phyloP scores from a whole-genome alignment of 2,113 vertebrate species.

The Eolophus roseicapilla region DNA sequence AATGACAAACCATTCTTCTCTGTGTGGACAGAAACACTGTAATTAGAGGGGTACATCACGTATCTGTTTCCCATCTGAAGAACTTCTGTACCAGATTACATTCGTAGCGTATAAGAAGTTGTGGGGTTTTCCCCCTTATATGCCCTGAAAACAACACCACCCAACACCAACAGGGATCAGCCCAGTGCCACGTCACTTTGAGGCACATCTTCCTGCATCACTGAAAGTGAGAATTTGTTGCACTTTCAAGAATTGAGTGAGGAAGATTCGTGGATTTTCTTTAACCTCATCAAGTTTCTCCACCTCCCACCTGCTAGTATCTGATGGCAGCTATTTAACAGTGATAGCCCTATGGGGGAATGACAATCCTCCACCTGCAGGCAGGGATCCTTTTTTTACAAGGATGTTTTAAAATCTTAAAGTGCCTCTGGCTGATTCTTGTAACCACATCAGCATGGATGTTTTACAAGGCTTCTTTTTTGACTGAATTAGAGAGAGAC shows the following conservation, averaged over 20 bases:
- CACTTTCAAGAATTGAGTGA: not conserved
- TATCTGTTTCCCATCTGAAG: not conserved
- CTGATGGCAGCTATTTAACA: not conserved
- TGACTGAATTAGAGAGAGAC: not conserved
- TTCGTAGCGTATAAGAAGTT: not conserved
- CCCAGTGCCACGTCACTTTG: not conserved
- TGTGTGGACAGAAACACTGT: constrained; percentile 65
- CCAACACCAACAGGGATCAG: not conserved
- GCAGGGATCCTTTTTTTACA: not conserved
- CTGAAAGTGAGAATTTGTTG: not conserved
- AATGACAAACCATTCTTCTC: constrained; percentile 91
- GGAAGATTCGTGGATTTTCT: not conserved
- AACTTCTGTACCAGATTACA: not conserved
- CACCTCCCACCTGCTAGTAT: not conserved
- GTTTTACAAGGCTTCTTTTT: not conserved
- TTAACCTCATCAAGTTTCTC: not conserved
- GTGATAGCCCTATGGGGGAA: not conserved
- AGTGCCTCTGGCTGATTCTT: not conserved
- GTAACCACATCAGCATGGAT: not conserved
- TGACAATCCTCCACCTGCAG: not conserved
- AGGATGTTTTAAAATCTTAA: not conserved
- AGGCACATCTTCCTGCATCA: not conserved
- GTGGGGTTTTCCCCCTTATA: rapidly evolving
- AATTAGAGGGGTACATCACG: not conserved
- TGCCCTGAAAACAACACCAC: not conserved